Evolutionary conservation across 2,888 invertebrate species (phyloP), one percentile per base, ranked within the genome.

Genomic region (Capitulum mitella): DNA sequence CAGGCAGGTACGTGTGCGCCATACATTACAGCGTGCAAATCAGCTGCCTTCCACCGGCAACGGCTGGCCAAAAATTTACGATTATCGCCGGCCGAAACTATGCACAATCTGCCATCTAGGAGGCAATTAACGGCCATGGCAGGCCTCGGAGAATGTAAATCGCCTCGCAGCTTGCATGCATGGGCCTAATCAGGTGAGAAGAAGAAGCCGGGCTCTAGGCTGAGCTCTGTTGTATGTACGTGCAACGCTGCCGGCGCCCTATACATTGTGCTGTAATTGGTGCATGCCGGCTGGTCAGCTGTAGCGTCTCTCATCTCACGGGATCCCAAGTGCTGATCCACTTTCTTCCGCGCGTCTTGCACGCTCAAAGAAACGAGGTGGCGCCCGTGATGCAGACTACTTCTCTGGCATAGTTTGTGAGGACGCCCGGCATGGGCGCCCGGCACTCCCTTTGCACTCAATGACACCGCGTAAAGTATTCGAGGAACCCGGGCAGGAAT

Each of bases 1-100:
- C 29, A 79, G 79, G n/a, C 79, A 43, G 6, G 43, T 43, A 51
- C 51, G 22, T 51, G 19, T 51, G 16, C 22, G 51, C 6, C 51
- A 51, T 51, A 43, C 10, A 19, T 51, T 6, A 51, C 43, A 43
- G 43, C 5, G 43, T 8, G 43, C 43, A 43, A n/a, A n/a, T n/a
- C n/a, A n/a, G n/a, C n/a, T n/a, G n/a, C n/a, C n/a, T n/a, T n/a
- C 46, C 46, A 46, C 46, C 6, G 10, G 10, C 46, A 14, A 12
- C 46, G 46, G 10, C 14, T 22, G 14, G 51, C 51, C 19, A 51
- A 22, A 3, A 12, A 64, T 19, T 64, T 34, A 64, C 19, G 34
- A 34, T 29, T 29, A 32, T 10, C 16, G 34, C 64, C 32, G 64
- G 32, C 34, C 19, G 5, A 32, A 64, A 34, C 64, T 29, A 34